A percentile compares a stretch with the other conserved stretches of the same genome.
Conservation (phyloP, 2,113 vertebrate species). For the Eubucco bourcierii region DNA sequence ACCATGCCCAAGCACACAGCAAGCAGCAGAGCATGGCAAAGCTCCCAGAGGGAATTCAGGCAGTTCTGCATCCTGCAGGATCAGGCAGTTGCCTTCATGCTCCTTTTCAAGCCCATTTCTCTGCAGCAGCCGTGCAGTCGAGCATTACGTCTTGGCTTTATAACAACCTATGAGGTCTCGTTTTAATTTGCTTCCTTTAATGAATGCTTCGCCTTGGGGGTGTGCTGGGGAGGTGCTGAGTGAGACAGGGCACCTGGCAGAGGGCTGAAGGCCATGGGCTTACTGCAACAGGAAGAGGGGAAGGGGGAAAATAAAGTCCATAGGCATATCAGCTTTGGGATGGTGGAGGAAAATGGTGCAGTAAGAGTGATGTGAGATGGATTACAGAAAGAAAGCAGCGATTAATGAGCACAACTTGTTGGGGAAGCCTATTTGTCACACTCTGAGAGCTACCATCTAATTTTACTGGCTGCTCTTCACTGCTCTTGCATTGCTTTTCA, state of each 20-base stretch:
- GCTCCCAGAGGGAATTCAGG: background rate
- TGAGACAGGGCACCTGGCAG: background rate
- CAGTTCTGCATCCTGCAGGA: background rate
- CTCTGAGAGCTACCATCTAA: conserved; percentile 51
- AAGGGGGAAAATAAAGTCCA: background rate
- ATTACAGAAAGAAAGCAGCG: conserved; percentile 60
- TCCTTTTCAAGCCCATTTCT: background rate
- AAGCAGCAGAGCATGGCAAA: background rate
- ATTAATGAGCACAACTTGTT: conserved; percentile 65
- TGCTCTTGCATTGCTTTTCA: conserved; percentile 19
- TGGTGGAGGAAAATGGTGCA: conserved; percentile 4
- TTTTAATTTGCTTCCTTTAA: conserved; percentile 48
- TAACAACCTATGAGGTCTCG: background rate
- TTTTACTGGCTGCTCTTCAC: conserved; percentile 52
- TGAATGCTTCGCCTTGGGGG: background rate
- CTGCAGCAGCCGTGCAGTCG: background rate
- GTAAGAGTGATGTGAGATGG: conserved; percentile 37
- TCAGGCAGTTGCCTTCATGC: background rate
- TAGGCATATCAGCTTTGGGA: background rate
- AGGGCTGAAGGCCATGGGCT: background rate
- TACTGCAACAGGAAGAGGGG: background rate
- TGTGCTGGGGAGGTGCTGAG: background rate
- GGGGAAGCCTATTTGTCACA: conserved; percentile 59
- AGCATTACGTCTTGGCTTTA: background rate
- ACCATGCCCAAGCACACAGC: background rate